A percentile compares a stretch with the other conserved stretches of the same genome.
Conservation (phyloP, 37 sponge, comb jelly and placozoan species). For the Geodia barretti region DNA sequence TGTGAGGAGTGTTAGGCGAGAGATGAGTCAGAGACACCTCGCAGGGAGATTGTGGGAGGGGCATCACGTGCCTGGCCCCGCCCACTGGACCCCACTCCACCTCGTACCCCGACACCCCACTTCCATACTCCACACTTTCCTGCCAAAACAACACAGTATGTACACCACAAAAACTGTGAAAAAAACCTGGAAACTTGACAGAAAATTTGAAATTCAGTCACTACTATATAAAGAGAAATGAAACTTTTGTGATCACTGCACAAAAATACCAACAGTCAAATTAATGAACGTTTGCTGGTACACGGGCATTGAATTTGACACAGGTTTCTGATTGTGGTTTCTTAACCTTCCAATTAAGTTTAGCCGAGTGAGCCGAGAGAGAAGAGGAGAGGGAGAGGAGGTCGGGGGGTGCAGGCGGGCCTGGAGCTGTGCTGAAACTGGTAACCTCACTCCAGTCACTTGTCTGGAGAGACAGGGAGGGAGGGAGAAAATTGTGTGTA, state of each 20-base stretch:
- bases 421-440: conserved; percentile 28
- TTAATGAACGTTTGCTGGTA: too few species aligned
- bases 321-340: too few species aligned
- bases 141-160: neutral
- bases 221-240: too few species aligned
- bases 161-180: too few species aligned
- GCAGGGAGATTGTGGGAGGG: neutral
- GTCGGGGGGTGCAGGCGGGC: conserved; percentile 45
- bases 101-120: conserved; percentile 26
- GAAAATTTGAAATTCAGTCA: too few species aligned
- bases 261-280: too few species aligned
- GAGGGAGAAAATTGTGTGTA: neutral
- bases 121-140: conserved; percentile 24
- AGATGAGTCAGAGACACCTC: conserved; percentile 21
- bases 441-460: conserved; percentile 24
- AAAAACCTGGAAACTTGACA: too few species aligned
- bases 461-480: conserved; percentile 8
- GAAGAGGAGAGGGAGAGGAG: neutral
- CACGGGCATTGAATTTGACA: too few species aligned
- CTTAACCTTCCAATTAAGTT: conserved; percentile 56
- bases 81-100: conserved; percentile 2
- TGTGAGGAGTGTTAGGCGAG: conserved; percentile 27
- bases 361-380: conserved; percentile 26
- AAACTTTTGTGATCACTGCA: too few species aligned
- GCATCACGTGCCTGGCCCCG: neutral